Conservation (phyloP, 2,797 vertebrate genomes). For the Eospalax fontanierii region DNA sequence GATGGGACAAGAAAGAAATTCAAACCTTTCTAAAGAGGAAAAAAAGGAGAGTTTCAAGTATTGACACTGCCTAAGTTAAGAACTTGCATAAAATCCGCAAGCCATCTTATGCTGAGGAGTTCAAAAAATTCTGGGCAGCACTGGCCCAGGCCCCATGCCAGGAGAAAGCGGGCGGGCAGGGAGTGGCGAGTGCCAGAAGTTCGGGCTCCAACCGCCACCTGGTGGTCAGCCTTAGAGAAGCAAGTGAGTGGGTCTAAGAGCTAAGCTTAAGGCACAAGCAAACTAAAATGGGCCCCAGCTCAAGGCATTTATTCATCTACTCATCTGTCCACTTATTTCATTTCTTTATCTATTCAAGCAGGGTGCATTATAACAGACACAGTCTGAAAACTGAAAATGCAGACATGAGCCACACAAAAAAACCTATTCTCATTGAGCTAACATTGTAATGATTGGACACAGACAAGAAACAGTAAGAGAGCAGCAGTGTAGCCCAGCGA, state of each 20-base stretch:
- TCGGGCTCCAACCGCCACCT: slow-evolving; percentile 77
- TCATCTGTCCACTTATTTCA: not conserved
- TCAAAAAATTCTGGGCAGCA: slow-evolving; percentile 35
- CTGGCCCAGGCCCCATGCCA: not conserved
- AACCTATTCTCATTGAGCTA: not conserved
- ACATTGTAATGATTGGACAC: not conserved
- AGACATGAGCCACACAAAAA: slow-evolving; percentile 48
- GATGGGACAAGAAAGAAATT: not conserved
- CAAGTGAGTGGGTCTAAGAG: slow-evolving; percentile 1
- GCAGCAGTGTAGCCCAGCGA: not conserved
- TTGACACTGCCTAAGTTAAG: not conserved
- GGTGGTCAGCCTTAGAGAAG: slow-evolving; percentile 66
- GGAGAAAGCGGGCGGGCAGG: not conserved
- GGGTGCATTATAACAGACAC: not conserved
- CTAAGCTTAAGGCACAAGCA: not conserved
- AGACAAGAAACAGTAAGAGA: not conserved
- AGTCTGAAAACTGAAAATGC: slow-evolving; percentile 5
- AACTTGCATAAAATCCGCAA: slow-evolving; percentile 29
- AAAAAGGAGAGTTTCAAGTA: slow-evolving; percentile 53
- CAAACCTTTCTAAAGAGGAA: slow-evolving; percentile 53
- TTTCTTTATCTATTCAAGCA: slow-evolving; percentile 51
- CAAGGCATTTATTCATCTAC: not conserved
- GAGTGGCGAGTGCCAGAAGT: not conserved
- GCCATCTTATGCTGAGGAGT: not conserved
- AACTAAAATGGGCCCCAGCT: not conserved